A percentile compares a stretch with the other conserved stretches of the same genome.
phyloP scores from a whole-genome alignment of 1,140 invertebrate genomes.

The Ylistrum balloti region DNA sequence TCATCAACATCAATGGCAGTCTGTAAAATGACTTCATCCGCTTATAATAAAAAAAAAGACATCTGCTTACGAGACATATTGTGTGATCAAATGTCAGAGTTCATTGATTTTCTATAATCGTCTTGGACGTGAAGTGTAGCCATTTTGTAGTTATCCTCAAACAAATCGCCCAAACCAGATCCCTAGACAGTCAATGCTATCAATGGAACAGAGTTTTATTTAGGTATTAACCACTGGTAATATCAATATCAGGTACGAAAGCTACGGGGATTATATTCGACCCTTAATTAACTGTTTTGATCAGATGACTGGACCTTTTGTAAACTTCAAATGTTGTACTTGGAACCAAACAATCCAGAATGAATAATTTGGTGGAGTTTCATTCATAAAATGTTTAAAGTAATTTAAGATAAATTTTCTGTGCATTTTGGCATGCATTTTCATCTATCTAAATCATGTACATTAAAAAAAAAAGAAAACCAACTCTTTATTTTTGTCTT shows the following conservation, averaged over 20 bases:
- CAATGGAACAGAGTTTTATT: background rate
- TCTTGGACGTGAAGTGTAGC: background rate
- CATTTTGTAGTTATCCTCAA: background rate
- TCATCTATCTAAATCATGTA: no score
- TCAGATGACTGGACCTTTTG: background rate
- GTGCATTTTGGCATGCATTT: no score
- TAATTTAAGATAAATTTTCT: no score
- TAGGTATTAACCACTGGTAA: no score
- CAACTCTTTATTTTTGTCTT: no score
- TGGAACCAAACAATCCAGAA: no score
- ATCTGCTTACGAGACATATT: slow-evolving; percentile 5
- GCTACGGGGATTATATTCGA: background rate
- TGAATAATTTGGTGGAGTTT: no score
- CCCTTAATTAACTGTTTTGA: background rate
- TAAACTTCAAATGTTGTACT: no score
- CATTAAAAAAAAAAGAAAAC: no score
- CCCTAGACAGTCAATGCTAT: background rate
- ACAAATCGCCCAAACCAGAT: background rate
- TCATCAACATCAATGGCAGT: background rate
- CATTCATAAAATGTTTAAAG: no score
- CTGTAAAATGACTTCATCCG: background rate
- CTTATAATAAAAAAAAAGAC: background rate
- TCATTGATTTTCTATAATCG: background rate
- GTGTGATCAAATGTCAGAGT: background rate
- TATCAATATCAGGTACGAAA: background rate